Evolutionary conservation across 2,113 vertebrate species (phyloP), one percentile per base, ranked within the genome.

Genomic region (Haliaeetus leucogaster): DNA sequence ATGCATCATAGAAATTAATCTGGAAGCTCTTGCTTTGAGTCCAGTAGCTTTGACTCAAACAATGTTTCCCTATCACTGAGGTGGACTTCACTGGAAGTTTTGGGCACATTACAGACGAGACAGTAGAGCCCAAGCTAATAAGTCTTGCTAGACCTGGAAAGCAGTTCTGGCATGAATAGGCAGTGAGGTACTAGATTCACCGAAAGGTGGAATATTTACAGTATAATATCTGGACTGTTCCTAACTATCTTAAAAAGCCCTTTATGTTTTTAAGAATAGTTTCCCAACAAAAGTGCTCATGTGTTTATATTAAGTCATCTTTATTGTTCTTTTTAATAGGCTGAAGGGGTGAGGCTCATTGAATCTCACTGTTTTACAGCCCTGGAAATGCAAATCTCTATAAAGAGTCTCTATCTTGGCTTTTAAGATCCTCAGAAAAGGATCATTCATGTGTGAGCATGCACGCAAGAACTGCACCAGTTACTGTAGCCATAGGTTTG

Each of bases 101-200:
- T 5, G 4, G 11, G 10, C 13, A 3, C 1, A 0, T 62, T 74
- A n/a, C 1, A 16, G 17, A 8, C 17, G 6, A 21, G 21, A 22
- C 4, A 22, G 3, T 66, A 56, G 36, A 56, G 19, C 26, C 13
- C 11, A 59, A 59, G 53, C 19, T 72, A 47, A 14, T 80, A 67
- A 58, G 7, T 16, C 9, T 42, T 61, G 13, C 10, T 66, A 56
- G 22, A 68, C 7, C 9, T 59, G 14, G 22, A 59, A 82, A 29
- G 27, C 23, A 11, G 8, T 84, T 82, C 13, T 73, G 29, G 3
- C 32, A 8, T 11, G 26, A 73, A 5, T 7, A 61, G 32, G 19
- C 27, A 84, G 19, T 62, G 62, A 72, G 32, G 34, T 40, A 19
- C 32, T 27, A n/a, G 11, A n/a, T 80, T 16, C 11, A 21, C 30